These are phyloP conservation scores for Urocyon cinereoargenteus DNA, from an alignment of 2,797 vertebrate genomes.

Conservation along the genomic window DNA sequence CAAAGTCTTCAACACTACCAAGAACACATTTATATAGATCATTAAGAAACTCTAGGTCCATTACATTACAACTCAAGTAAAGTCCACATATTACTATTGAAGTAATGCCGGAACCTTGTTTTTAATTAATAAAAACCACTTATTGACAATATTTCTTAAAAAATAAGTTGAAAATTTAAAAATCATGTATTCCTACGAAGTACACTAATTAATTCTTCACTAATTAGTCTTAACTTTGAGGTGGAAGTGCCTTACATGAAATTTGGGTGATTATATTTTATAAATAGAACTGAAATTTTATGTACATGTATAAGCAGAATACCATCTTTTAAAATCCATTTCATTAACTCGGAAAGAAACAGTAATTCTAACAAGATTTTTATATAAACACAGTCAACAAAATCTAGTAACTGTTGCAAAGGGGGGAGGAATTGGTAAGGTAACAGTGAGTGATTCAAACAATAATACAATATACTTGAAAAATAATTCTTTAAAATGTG, in stretches of 20 bases:
- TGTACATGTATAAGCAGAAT: neutral
- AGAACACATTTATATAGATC: neutral
- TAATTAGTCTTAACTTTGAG: neutral
- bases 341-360: slow-evolving; percentile 28
- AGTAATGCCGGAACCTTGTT: neutral
- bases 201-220: slow-evolving; percentile 10
- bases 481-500: neutral
- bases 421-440: neutral
- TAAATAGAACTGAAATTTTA: neutral
- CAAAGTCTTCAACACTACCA: neutral
- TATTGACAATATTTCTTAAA: neutral
- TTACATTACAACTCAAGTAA: neutral
- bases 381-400: neutral
- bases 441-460: neutral
- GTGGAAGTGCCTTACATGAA: neutral
- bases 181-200: neutral
- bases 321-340: neutral
- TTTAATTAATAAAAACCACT: neutral
- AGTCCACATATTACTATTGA: neutral
- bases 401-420: neutral
- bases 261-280: neutral
- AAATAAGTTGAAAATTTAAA: neutral
- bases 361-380: slow-evolving; percentile 8
- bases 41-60: neutral
- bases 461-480: neutral